These are phyloP conservation scores for Horisme vitalbata DNA, from an alignment of 2,888 invertebrate genomes.

Conservation along the genomic window DNA sequence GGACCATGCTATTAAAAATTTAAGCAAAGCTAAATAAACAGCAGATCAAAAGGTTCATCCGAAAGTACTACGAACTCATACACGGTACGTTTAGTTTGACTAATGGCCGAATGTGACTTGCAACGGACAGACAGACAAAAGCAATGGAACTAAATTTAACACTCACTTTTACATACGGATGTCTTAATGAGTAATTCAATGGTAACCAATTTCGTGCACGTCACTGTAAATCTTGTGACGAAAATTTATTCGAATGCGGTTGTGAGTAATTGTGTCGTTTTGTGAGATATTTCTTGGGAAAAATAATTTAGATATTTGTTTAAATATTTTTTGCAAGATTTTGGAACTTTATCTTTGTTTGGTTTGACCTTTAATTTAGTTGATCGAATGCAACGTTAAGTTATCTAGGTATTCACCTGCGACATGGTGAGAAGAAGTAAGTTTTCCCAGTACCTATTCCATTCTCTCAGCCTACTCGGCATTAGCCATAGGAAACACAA, in stretches of 20 bases:
- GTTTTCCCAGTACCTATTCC: too few species aligned
- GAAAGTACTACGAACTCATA: slow-evolving; percentile 28
- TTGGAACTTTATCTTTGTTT: too few species aligned
- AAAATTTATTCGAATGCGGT: slow-evolving; percentile 25
- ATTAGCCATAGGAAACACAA: too few species aligned
- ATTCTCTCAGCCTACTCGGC: too few species aligned
- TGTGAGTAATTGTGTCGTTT: slow-evolving; percentile 17
- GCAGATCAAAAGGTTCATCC: slow-evolving; percentile 36
- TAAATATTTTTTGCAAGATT: not conserved
- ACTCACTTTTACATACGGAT: slow-evolving; percentile 39
- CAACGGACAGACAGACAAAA: slow-evolving; percentile 39
- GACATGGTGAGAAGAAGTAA: too few species aligned
- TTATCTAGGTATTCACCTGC: too few species aligned
- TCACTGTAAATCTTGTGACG: slow-evolving; percentile 28
- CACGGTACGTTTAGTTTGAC: slow-evolving; percentile 51
- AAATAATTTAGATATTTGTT: not conserved
- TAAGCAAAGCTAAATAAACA: slow-evolving; percentile 23
- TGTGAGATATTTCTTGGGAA: slow-evolving; percentile 14
- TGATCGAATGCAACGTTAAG: too few species aligned
- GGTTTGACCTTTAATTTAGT: too few species aligned
- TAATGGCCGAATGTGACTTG: slow-evolving; percentile 39
- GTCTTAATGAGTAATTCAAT: slow-evolving; percentile 42
- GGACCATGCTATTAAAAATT: slow-evolving; percentile 10
- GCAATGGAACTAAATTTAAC: slow-evolving; percentile 48
- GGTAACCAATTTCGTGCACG: slow-evolving; percentile 26